Base-by-base conservation (phyloP, 1,140 invertebrate species). In the Araneus ventricosus region DNA sequence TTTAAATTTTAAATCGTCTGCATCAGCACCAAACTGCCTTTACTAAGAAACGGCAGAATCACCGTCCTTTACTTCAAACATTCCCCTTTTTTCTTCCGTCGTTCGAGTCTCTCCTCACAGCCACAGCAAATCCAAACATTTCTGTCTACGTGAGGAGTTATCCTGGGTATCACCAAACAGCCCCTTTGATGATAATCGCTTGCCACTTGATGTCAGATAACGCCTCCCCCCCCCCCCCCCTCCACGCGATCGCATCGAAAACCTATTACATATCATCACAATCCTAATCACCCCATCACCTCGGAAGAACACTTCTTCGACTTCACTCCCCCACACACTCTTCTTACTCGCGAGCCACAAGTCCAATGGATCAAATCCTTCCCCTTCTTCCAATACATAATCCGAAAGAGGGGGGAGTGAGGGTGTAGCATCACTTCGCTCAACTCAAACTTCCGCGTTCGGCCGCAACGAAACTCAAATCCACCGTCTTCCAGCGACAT, bases 261-360 rank as follows among this genome's bases (percentile, higher is more conserved):
- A 88, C 34, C 86, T 88, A 88, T 88, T 88, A 88, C 86, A 70
- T 88, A 88, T 88, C 86, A 88, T 88, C 86, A 67, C 86, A 39
- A 70, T 70, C 86, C 86, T 88, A 88, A 88, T 88, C 86, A 70
- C 61, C 61, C 86, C 86, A 88, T 88, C 86, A 88, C 59, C 37
- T 61, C 84, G 57, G 59, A 59, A 61, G 84, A 86, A 86, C 57
- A 86, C 57, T 86, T 59, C 84, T 61, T 27, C 84, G n/a, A 34
- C 57, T 45, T n/a, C 84, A 61, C 27, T 39, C 27, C 52, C 45
- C 4, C 80, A 5, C 22, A 14, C 45, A 52, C 45, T 52, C 45
- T 52, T 52, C 45, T 52, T 52, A 52, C 39, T 20, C 24, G 24
- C 80, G 37, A 61, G 52, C 45, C 57, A 57, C 45, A 86, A 86